Base-by-base conservation (phyloP, 2,888 invertebrate species). In the Metellina segmentata region DNA sequence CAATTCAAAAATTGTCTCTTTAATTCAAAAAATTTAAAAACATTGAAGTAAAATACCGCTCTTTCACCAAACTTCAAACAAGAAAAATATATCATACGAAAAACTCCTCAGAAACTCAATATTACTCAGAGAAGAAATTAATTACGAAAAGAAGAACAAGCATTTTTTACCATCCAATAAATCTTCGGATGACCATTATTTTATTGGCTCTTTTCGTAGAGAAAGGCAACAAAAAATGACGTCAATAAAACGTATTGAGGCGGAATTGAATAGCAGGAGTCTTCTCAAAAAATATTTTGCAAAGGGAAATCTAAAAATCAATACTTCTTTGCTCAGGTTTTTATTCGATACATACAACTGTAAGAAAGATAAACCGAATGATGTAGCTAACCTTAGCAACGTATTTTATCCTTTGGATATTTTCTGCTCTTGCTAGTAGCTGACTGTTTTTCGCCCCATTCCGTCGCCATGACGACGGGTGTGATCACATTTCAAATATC, bases 401-500 rank as follows among this genome's bases (percentile, higher is more conserved):
- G 71, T 53, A 71, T 72, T 74, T 72, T 83, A 71, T 82, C 71
- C 71, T 53, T 79, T 61, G 79, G 79, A 79, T 79, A 79, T 79
- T 53, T 79, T 79, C 79, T 61, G 6, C 61, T 61, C 79, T 77
- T 61, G 51, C 77, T 51, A 4, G 34, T 34, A 34, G 52, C 19
- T 77, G 52, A 51, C 82, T 82, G 82, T 82, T 82, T 82, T 82
- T 82, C 88, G 81, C 81, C 81, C 74, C 53, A 48, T 81, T 81
- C 49, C 51, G 82, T 89, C 34, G 71, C 77, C 82, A 82, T 89
- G 82, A 77, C 20, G 61, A 89, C 89, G 48, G 79, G 74, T 81
- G 89, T 82, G 89, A 89, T 89, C 89, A 71, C 89, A 89, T 89
- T 89, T 89, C 82, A 83, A 89, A 89, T 89, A 87, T 71, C 79